Evolutionary conservation across 2,113 vertebrate species (phyloP), one percentile per base, ranked within the genome.

Genomic region (Leptosomus discolor): DNA sequence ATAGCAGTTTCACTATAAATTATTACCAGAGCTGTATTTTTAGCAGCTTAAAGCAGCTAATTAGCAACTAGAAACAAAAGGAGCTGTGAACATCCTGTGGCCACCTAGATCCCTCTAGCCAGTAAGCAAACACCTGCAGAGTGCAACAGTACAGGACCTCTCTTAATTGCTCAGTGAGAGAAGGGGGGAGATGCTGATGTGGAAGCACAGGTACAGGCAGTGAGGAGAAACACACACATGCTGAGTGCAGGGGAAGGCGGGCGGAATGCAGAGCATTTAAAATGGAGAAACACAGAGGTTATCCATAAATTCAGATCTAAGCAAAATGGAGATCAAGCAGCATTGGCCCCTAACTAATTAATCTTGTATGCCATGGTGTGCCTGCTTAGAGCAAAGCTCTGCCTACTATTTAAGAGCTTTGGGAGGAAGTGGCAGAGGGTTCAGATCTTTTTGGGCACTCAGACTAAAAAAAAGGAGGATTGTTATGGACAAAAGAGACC

Each of bases 1-100:
- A 97, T 95, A 97, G 97, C 94, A 88, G 70, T 85, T 89, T 92
- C 81, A 88, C 74, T 92, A 94, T 87, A 88, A 95, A 97, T 94
- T 92, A 97, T 97, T 95, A 93, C 65, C 54, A 39, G 61, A 41
- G 54, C 58, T 94, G 37, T 96, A 88, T 93, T 96, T 95, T 91
- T 79, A 97, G 91, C 79, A 91, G 77, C 70, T 93, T 85, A 9
- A 76, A 69, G 90, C 74, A 94, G 70, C 73, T 95, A 94, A 97
- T 95, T 95, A 96, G 67, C 74, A 88, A 85, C 70, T 18, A 65
- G 84, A 96, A 96, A 95, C 73, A 91, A 76, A 79, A 96, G 75
- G 71, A 97, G 68, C 90, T 84, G 46, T n/a, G 80, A 93, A 61
- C 74, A 83, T 76, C 74, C 81, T 58, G n/a, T 63, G 79, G 82